Evolutionary conservation across 2,797 vertebrate species (phyloP), one percentile per base, ranked within the genome.

Genomic region (Diplodus puntazzo): DNA sequence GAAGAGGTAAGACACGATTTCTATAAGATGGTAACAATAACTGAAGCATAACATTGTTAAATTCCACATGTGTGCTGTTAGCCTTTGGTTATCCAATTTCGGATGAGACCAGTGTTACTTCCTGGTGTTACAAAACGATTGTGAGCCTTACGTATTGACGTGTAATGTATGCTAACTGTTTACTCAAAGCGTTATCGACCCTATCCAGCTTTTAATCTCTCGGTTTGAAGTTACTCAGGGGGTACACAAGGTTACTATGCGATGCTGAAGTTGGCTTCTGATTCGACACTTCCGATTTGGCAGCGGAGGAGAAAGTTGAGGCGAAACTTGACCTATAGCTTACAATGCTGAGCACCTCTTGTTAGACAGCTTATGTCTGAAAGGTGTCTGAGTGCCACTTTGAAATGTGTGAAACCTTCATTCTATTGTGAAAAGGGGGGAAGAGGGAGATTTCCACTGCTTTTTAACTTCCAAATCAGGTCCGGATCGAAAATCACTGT

Each of bases 1-100:
- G 95, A 96, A 43, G 97, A 99, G 98, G 98, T 98, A 93, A 96
- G 92, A 64, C 5, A 25, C 17, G 13, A 1, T 18, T 45, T 68
- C 2, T 43, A 13, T 13, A 17, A 20, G 14, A 0, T 30, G 0
- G 14, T 39, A 52, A 0, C 1, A 1, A 9, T 4, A 12, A 27
- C 1, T 30, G 11, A 17, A 6, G 1, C 5, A 11, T 39, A 9
- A 46, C 34, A 0, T 20, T 39, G 20, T 9, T 7, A 2, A 20
- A 49, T 3, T 18, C 6, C 3, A 20, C 17, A 3, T 21, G 34
- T 50, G 3, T 11, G 10, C 1, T n/a, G 4, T 11, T 2, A 61
- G 1, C 0, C 0, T 9, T 7, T 14, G 11, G 42, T 12, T 25
- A 20, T 6, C 5, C 34, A 5, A 14, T 25, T 8, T 60, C 45